Base-by-base conservation (phyloP, 2,888 invertebrate species). In the Tolmerus cingulatus region DNA sequence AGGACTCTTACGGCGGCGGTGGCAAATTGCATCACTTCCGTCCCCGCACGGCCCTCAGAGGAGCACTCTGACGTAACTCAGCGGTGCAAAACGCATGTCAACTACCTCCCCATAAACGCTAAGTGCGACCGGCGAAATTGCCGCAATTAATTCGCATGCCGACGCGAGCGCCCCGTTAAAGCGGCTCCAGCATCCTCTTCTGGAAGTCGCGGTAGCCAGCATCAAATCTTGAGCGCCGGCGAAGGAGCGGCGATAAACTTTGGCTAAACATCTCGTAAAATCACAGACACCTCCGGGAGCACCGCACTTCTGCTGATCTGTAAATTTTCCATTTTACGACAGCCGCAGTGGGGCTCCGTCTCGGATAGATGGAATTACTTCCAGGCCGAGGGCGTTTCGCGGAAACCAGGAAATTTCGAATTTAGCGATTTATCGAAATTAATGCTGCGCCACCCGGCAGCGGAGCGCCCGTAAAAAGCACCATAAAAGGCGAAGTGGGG, bases 261-360 rank as follows among this genome's bases (percentile, higher is more conserved):
- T 79, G 16, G 30, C 79, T 46, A 27, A 79, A 79, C 51, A 51
- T 46, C 79, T 46, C 79, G 79, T 79, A 79, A 79, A 79, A 79
- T 79, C 51, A 79, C 79, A 46, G 40, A 34, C 79, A 79, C 51
- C 51, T 79, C 79, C 23, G 19, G 66, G 66, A 66, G 66, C 16
- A 19, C 51, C 16, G n/a, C n/a, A 27, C 66, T 66, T 66, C 66
- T 27, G 66, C 27, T 12, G 66, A 27, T 66, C 66, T 51, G 79
- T 79, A 79, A 79, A 79, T 46, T 51, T 43, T 79, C 43, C 30
- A 79, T 30, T 79, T 79, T 51, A 79, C 43, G 43, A 46, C 46
- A 14, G 12, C 51, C 51, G 23, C 66, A 66, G 27, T 66, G 66
- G 66, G 66, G 27, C 66, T 66, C 66, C 66, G 66, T 19, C 66